phyloP scores from a whole-genome alignment of 1,140 invertebrate genomes.

The Ceratoteleas bidentatus region DNA sequence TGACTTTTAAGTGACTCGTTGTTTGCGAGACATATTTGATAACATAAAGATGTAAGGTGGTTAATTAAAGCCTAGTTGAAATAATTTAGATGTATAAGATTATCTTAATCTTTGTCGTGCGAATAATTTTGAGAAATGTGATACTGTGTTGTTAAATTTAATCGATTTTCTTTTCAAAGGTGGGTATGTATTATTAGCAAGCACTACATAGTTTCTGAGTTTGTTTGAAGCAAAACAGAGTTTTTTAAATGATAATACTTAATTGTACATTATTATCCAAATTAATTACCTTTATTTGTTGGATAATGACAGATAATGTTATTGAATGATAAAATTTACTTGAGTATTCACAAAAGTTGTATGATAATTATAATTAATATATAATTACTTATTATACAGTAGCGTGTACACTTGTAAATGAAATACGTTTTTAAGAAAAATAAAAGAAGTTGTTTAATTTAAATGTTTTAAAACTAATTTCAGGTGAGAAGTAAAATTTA shows the following conservation, averaged over 20 bases:
- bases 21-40: background rate
- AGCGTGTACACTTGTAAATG: no score
- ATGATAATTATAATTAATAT: no score
- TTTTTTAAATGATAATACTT: constrained; percentile 2
- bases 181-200: constrained; percentile 16
- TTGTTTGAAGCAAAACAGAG: constrained; percentile 8
- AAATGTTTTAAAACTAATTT: no score
- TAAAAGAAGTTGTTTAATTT: no score
- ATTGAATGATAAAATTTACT: no score
- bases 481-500: no score
- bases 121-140: constrained; percentile 29
- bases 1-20: background rate
- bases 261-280: constrained; percentile 3
- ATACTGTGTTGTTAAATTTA: constrained; percentile 24
- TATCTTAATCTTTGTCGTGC: constrained; percentile 1
- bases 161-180: constrained; percentile 14
- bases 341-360: no score
- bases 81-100: constrained; percentile 3
- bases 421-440: no score
- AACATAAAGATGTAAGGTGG: constrained; percentile 1
- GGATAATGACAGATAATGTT: background rate
- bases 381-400: no score
- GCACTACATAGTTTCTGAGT: constrained; percentile 9
- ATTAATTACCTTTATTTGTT: constrained; percentile 5
- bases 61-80: constrained; percentile 21